phyloP scores from a whole-genome alignment of 1,140 invertebrate genomes.

The Cotesia chilonis region DNA sequence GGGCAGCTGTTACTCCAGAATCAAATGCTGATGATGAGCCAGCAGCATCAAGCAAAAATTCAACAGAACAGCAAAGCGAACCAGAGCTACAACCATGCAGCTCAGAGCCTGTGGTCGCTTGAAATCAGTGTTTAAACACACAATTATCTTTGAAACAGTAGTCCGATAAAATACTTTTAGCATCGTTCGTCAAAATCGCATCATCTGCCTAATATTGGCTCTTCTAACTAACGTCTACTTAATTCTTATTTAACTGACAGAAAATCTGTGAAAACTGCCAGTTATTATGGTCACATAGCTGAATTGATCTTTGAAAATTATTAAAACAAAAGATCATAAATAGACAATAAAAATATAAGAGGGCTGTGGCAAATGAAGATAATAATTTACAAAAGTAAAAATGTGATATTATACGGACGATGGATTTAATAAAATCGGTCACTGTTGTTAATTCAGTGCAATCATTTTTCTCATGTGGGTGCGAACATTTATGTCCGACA shows the following conservation, averaged over 20 bases:
- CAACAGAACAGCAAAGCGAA: constrained; percentile 56
- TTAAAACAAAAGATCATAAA: not conserved
- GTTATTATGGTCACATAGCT: constrained; percentile 16
- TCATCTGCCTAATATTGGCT: constrained; percentile 13
- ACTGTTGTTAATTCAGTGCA: constrained; percentile 34
- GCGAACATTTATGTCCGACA: constrained; percentile 12
- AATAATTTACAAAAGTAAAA: not conserved
- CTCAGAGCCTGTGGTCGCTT: constrained; percentile 64
- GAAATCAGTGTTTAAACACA: constrained; percentile 37
- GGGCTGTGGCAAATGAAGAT: not conserved
- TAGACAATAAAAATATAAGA: not conserved
- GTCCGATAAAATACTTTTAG: not conserved
- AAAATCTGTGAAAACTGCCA: constrained; percentile 25
- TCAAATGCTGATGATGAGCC: constrained; percentile 53
- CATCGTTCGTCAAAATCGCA: constrained; percentile 21
- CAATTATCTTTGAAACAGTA: constrained; percentile 24
- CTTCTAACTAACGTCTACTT: constrained; percentile 17
- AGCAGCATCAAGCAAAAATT: constrained; percentile 44
- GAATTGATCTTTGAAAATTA: not conserved
- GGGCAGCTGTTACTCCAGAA: constrained; percentile 60
- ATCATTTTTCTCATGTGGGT: constrained; percentile 20
- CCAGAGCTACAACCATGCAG: constrained; percentile 60
- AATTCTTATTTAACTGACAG: constrained; percentile 31
- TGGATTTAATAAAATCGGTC: constrained; percentile 2
- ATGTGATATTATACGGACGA: constrained; percentile 9